Base-by-base conservation (phyloP, 2,888 invertebrate species). In the Leucoma salicis region DNA sequence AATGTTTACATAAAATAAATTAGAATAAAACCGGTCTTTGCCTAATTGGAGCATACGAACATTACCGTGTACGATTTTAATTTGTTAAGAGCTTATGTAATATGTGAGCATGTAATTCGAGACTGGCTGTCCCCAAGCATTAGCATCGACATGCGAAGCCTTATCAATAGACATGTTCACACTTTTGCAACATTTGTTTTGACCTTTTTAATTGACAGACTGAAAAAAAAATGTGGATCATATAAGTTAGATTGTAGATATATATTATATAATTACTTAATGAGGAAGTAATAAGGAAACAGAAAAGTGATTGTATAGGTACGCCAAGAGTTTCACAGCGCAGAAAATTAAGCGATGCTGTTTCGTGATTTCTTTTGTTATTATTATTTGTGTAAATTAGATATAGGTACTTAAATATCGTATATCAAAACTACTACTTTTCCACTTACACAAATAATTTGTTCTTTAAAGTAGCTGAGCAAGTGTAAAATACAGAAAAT, bases 21-120 rank as follows among this genome's bases (percentile, higher is more conserved):
- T 70, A 66, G 59, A 67, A 65, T 62, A 47, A 56, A 76, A 81
- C 82, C 76, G 71, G 80, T 80, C 63, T 58, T 37, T 59, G 56
- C 59, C 66, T 74, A 82, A 84, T 78, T 86, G 72, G 85, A 79
- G 82, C 85, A 74, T 75, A 77, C 82, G 73, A 78, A 78, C 72
- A 77, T 78, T 76, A 79, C 72, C 65, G 61, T 69, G 63, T 65
- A 61, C 57, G 60, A 56, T 50, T 65, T 54, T 63, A 63, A 61
- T 61, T 63, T 61, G 61, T 60, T 45, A 11, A 49, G 40, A 14
- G 28, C 35, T 61, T 55, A 55, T 39, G 49, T 52, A 60, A 65
- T n/a, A 11, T 45, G 32, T 14, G 31, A 40, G 45, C 52, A 50
- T 59, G 46, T 51, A 48, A 37, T 28, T 16, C 40, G 45, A 64